Percentiles rank a stretch among this genome's conserved stretches.
These are phyloP conservation scores for Sylvia borin DNA, from an alignment of 2,797 vertebrate species.

Conservation along the genomic window DNA sequence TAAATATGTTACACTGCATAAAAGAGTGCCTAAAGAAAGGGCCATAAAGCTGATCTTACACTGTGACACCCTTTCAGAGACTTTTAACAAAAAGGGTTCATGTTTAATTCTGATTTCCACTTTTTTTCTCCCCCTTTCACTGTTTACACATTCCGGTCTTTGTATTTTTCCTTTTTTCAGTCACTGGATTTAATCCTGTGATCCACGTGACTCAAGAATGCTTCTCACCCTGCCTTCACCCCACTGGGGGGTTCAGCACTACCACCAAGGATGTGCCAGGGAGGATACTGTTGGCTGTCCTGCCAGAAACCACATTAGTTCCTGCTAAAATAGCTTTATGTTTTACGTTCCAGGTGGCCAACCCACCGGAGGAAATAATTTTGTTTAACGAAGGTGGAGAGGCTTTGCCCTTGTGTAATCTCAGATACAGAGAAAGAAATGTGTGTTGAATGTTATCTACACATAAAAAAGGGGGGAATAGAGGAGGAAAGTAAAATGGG, in stretches of 20 bases:
- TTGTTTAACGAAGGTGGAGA: constrained; percentile 43
- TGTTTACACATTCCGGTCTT: background rate
- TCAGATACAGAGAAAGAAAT: background rate
- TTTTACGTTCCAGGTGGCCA: constrained; percentile 7
- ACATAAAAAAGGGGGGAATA: background rate
- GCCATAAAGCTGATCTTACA: background rate
- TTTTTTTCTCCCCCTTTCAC: background rate
- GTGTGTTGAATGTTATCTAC: background rate
- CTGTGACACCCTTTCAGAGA: background rate
- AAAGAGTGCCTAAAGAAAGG: background rate
- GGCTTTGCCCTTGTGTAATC: background rate
- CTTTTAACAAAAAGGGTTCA: background rate
- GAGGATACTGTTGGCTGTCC: background rate
- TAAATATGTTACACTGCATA: background rate
- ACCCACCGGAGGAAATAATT: background rate
- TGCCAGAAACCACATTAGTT: background rate
- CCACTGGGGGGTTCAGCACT: background rate
- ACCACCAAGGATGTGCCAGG: background rate
- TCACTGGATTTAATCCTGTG: background rate
- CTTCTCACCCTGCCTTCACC: background rate
- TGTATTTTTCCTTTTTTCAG: background rate
- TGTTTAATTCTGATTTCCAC: background rate
- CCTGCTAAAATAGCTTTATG: background rate
- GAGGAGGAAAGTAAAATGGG: background rate
- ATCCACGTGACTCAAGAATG: background rate